Evolutionary conservation across 2,113 vertebrate genomes (phyloP).

Genomic region (Lamprologus ornatipinnis): DNA sequence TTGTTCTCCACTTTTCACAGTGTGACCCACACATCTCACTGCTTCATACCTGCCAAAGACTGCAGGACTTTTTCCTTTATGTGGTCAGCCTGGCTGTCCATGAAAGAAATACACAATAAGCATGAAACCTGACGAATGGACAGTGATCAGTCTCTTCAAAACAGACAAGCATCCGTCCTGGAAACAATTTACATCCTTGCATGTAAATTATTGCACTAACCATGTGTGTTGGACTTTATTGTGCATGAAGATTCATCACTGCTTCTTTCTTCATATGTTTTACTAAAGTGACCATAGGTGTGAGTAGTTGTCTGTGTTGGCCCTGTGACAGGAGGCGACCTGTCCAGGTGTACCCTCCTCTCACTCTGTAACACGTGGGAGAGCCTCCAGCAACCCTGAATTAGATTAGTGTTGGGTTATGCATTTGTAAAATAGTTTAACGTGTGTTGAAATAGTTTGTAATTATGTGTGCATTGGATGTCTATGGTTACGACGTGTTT

Average conservation of each 20-base stretch:
- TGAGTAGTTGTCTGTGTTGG: background rate
- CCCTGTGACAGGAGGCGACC: background rate
- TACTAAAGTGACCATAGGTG: background rate
- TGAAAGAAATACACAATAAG: background rate
- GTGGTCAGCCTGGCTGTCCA: background rate
- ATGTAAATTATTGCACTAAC: background rate
- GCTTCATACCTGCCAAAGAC: background rate
- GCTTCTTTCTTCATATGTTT: rapidly evolving
- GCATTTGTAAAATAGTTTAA: background rate
- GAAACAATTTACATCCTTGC: background rate
- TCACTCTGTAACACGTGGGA: background rate
- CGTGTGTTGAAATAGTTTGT: background rate
- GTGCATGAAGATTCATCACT: background rate
- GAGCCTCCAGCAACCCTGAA: rapidly evolving
- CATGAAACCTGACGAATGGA: rapidly evolving
- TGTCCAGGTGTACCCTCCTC: background rate
- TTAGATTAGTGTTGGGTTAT: background rate
- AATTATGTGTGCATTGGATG: rapidly evolving
- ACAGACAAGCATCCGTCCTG: background rate
- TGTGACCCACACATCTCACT: background rate
- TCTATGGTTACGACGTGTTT: rapidly evolving
- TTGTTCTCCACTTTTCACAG: background rate
- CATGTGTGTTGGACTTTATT: background rate
- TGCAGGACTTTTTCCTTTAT: rapidly evolving
- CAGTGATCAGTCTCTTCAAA: background rate